A percentile compares a stretch with the other conserved stretches of the same genome.
phyloP scores from a whole-genome alignment of 2,797 vertebrate genomes.

The Xenopus petersii region DNA sequence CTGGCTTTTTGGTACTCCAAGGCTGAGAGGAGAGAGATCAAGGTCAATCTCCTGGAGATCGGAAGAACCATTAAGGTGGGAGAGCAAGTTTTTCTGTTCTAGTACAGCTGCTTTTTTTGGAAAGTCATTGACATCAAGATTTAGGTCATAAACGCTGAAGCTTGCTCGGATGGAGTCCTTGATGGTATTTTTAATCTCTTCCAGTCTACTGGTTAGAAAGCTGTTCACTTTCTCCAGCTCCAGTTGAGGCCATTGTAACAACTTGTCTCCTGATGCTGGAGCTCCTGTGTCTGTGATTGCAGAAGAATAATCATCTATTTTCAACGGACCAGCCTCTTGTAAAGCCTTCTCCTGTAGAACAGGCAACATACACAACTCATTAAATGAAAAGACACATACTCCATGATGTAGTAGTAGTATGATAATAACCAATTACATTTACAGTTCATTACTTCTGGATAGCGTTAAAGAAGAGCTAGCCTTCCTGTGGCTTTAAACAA shows the following conservation, averaged over 20 bases:
- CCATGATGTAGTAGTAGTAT: too few relatives aligned
- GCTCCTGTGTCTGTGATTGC: constrained; percentile 3
- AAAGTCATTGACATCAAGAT: constrained; percentile 92
- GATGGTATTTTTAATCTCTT: constrained; percentile 97
- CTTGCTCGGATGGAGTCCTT: constrained; percentile 96
- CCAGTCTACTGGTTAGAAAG: constrained; percentile 93
- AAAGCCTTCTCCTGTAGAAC: constrained; percentile 82
- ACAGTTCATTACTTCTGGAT: too few relatives aligned
- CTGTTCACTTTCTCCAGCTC: constrained; percentile 95
- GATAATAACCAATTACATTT: too few relatives aligned
- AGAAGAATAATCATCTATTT: constrained; percentile 52
- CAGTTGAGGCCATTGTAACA: constrained; percentile 90
- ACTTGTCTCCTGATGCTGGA: constrained; percentile 56
- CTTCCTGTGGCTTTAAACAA: too few relatives aligned
- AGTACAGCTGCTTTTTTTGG: constrained; percentile 88
- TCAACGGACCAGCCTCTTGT: constrained; percentile 65
- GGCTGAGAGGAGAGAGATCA: constrained; percentile 88
- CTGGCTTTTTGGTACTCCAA: constrained; percentile 83
- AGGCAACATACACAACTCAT: neutral
- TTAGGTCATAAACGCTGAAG: constrained; percentile 94
- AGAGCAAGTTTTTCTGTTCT: constrained; percentile 86
- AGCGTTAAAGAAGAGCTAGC: too few relatives aligned
- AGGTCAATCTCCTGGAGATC: constrained; percentile 93
- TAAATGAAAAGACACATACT: too few relatives aligned
- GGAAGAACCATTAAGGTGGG: constrained; percentile 86